A percentile compares a stretch with the other conserved stretches of the same genome.
These are phyloP conservation scores for Rugalucina vietnamica DNA, from an alignment of 2,888 invertebrate species.

Conservation along the genomic window DNA sequence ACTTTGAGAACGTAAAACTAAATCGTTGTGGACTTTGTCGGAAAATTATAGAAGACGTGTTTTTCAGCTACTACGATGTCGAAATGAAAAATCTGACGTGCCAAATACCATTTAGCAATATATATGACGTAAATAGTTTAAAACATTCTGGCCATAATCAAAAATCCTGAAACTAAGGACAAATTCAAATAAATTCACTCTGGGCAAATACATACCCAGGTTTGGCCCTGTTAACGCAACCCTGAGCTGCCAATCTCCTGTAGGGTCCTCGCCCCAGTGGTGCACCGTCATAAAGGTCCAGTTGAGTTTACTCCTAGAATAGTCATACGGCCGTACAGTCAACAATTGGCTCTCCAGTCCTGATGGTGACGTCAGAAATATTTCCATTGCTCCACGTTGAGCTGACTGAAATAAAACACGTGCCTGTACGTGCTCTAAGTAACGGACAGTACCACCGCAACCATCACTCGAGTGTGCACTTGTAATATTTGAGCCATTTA, in stretches of 20 bases:
- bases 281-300: conserved; percentile 57
- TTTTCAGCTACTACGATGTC: too few species aligned
- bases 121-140: too few species aligned
- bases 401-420: conserved; percentile 33
- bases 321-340: conserved; percentile 34
- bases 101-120: too few species aligned
- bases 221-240: neutral
- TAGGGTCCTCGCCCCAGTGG: neutral
- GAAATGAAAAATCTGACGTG: too few species aligned
- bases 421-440: conserved; percentile 54
- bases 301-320: conserved; percentile 22
- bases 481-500: conserved; percentile 28
- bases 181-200: too few species aligned
- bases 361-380: conserved; percentile 37
- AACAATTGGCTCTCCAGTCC: conserved; percentile 43
- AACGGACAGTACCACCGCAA: conserved; percentile 29
- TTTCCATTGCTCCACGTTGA: conserved; percentile 31
- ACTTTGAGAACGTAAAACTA: too few species aligned
- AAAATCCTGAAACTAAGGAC: too few species aligned
- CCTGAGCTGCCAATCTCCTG: neutral
- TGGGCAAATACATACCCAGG: neutral
- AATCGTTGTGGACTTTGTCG: too few species aligned
- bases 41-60: too few species aligned
- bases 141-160: too few species aligned
- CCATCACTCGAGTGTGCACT: conserved; percentile 30